Evolutionary conservation across 2,113 vertebrate genomes (phyloP), one percentile per base, ranked within the genome.

Genomic region (Rhinoptilus africanus): DNA sequence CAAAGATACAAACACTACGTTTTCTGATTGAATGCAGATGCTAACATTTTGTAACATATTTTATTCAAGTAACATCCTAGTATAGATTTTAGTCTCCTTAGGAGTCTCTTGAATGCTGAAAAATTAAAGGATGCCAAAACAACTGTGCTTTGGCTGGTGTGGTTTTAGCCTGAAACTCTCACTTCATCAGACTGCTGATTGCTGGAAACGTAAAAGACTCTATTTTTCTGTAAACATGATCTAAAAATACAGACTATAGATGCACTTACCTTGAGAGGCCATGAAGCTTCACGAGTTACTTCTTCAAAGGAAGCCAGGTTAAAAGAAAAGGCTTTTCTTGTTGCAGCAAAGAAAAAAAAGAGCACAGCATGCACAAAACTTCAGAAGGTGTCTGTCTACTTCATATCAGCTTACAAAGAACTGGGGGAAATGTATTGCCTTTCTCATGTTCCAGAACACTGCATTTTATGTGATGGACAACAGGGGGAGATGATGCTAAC

Each of bases 211-310:
- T 76, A 88, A 26, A 53, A 56, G 71, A 48, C 83, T 57, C 21
- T 54, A 53, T 57, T 83, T 93, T 93, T 96, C 86, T 95, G 77
- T 93, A 92, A 91, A 92, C 82, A 86, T 51, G 41, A 88, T 85
- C 76, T 77, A 93, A 97, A 97, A 95, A 96, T 92, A 92, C 43
- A 93, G 94, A 54, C 86, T 96, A 69, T 51, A 92, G 92, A 93
- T 96, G 84, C 78, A 92, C 98, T 98, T 98, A 98, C 98, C 98
- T 98, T 97, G 97, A 95, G 97, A 98, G 93, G 97, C 97, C 98
- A 98, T 98, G 98, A 93, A 96, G 97, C 95, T 96, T 94, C 97
- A 97, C 59, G 96, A 98, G 93, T 91, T 96, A 94, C 96, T 94
- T 97, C 97, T 98, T 98, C 97, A 98, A 98, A 98, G 97, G 88